These are phyloP conservation scores for Scaptomyza cyrtandrae DNA, from an alignment of 2,888 invertebrate species.

Conservation along the genomic window DNA sequence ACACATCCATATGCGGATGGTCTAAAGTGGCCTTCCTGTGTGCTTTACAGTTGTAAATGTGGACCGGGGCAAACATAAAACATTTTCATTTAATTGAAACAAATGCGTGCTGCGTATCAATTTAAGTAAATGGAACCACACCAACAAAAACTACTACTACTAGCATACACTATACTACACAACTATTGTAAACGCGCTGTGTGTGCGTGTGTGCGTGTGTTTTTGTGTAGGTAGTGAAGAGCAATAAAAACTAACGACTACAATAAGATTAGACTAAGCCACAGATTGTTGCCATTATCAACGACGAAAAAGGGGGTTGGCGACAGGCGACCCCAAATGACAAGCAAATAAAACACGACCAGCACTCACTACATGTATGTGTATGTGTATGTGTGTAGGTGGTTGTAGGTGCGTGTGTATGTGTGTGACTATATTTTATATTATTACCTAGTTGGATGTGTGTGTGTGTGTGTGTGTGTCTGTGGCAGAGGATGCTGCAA, in stretches of 20 bases:
- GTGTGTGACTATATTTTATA: conserved; percentile 33
- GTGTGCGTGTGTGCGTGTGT: neutral
- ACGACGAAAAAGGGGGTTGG: conserved; percentile 9
- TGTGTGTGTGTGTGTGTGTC: conserved; percentile 8
- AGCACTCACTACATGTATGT: neutral
- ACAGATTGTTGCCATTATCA: conserved; percentile 61
- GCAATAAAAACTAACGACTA: conserved; percentile 66
- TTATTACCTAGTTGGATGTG: conserved; percentile 31
- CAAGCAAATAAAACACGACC: conserved; percentile 51
- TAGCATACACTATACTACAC: conserved; percentile 8
- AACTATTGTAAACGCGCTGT: conserved; percentile 35
- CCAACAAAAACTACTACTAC: conserved; percentile 22
- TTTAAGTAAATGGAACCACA: conserved; percentile 56
- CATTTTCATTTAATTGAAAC: conserved; percentile 80
- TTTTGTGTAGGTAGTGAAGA: conserved; percentile 41
- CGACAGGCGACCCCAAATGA: conserved; percentile 46
- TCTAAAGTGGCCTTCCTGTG: conserved; percentile 58
- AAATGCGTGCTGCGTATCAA: conserved; percentile 81
- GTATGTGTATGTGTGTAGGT: conserved; percentile 7
- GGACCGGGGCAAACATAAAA: conserved; percentile 61
- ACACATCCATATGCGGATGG: conserved; percentile 15
- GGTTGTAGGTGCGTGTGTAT: neutral
- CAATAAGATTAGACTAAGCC: conserved; percentile 59
- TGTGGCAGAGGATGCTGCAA: conserved; percentile 25
- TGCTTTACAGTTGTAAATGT: conserved; percentile 49